These are phyloP conservation scores for Ophioninae sp. DNA, from an alignment of 2,888 invertebrate genomes.

Conservation along the genomic window DNA sequence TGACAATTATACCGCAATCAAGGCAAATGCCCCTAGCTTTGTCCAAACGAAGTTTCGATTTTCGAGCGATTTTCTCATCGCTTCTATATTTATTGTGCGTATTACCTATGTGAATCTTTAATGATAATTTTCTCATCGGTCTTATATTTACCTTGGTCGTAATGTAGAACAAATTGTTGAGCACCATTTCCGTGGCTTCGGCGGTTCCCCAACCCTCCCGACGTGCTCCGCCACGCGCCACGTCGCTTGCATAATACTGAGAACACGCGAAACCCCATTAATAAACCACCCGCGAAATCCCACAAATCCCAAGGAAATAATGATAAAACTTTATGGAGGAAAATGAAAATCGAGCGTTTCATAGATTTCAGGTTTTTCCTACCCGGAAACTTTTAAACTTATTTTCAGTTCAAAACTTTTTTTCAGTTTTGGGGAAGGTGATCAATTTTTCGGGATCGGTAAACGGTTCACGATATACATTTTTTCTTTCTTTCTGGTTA, in stretches of 20 bases:
- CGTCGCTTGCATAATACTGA: slow-evolving; percentile 83
- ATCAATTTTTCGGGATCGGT: no score
- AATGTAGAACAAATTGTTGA: slow-evolving; percentile 99
- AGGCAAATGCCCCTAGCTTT: background rate
- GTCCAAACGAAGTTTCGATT: no score
- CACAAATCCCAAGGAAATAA: no score
- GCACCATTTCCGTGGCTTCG: slow-evolving; percentile 99
- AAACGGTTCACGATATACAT: no score
- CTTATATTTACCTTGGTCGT: slow-evolving; percentile 95
- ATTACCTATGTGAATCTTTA: background rate
- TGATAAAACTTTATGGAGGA: no score
- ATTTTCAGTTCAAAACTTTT: no score
- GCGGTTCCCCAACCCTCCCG: slow-evolving; percentile 98
- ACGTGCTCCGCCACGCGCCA: slow-evolving; percentile 85
- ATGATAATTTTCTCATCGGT: background rate
- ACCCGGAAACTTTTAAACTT: no score
- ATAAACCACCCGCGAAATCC: background rate
- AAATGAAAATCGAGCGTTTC: no score
- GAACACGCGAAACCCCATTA: slow-evolving; percentile 56
- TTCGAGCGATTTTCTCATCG: no score
- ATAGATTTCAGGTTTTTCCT: no score
- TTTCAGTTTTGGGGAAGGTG: no score
- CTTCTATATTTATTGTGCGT: background rate
- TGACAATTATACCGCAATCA: background rate
- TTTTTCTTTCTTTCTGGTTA: no score